These are phyloP conservation scores for Silurus glanis DNA, from an alignment of 2,113 vertebrate species.

Conservation along the genomic window DNA sequence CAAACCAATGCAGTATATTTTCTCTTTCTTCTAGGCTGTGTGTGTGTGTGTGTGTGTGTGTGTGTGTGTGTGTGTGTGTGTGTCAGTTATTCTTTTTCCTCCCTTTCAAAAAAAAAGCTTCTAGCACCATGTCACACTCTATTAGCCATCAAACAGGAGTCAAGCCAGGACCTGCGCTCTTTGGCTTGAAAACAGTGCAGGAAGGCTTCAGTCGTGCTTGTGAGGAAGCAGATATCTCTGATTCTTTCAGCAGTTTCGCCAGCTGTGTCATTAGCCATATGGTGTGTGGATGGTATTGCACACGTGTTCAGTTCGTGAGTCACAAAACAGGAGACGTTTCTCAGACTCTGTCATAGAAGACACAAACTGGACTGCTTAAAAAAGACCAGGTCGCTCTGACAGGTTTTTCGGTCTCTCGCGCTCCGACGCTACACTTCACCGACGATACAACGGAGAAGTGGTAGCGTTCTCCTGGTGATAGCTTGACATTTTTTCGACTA, in stretches of 20 bases:
- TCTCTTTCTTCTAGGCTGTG: neutral
- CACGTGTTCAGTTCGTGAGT: conserved; percentile 16
- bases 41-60: neutral
- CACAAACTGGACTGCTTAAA: neutral
- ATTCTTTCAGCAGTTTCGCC: neutral
- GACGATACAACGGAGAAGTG: neutral
- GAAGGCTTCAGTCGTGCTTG: neutral
- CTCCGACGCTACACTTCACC: neutral
- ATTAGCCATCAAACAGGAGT: conserved; percentile 33
- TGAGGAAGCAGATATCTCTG: neutral
- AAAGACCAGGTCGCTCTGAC: neutral
- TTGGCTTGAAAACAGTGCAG: neutral
- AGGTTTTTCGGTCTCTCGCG: neutral
- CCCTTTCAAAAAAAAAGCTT: neutral
- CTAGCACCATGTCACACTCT: conserved; percentile 12
- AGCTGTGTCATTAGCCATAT: conserved; percentile 17
- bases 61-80: neutral
- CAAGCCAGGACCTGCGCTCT: neutral
- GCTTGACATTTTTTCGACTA: neutral
- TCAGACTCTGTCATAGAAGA: neutral
- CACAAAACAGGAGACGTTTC: neutral
- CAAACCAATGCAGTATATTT: neutral
- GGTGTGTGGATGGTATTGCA: neutral
- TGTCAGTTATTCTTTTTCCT: neutral
- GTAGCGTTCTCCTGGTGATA: neutral